Conservation (phyloP, 2,113 vertebrate species). For the Sarotherodon lohbergeri region DNA sequence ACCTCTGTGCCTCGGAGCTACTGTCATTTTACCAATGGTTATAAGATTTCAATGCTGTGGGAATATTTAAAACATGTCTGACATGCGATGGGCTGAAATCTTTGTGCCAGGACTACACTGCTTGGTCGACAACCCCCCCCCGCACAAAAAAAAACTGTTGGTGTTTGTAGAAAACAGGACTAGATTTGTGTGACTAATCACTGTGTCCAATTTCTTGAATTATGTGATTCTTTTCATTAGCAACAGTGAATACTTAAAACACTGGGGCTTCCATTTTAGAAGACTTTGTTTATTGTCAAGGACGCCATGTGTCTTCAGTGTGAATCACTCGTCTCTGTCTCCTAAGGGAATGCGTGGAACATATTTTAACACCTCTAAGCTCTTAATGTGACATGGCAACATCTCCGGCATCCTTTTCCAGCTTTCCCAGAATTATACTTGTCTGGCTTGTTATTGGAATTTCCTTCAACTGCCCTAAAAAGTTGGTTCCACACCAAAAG, state of each 20-base stretch:
- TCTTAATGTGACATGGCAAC: constrained; percentile 30
- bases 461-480: background rate
- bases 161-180: constrained; percentile 28
- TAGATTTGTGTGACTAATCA: constrained; percentile 46
- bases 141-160: background rate
- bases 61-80: background rate
- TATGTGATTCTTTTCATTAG: constrained; percentile 49
- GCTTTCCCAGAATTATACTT: background rate
- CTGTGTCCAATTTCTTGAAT: constrained; percentile 54
- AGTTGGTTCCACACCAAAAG: background rate
- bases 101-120: background rate
- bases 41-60: background rate
- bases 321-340: constrained; percentile 12
- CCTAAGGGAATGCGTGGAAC: constrained; percentile 21
- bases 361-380: constrained; percentile 40
- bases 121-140: background rate
- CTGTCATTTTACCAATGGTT: background rate
- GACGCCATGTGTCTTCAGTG: background rate
- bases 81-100: background rate
- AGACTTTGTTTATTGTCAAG: background rate
- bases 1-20: background rate
- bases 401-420: background rate
- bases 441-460: background rate
- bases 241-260: constrained; percentile 40
- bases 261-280: background rate